Percentiles rank a stretch among this genome's conserved stretches.
Conservation (phyloP, 2,113 vertebrate genomes). For the Steatornis caripensis region DNA sequence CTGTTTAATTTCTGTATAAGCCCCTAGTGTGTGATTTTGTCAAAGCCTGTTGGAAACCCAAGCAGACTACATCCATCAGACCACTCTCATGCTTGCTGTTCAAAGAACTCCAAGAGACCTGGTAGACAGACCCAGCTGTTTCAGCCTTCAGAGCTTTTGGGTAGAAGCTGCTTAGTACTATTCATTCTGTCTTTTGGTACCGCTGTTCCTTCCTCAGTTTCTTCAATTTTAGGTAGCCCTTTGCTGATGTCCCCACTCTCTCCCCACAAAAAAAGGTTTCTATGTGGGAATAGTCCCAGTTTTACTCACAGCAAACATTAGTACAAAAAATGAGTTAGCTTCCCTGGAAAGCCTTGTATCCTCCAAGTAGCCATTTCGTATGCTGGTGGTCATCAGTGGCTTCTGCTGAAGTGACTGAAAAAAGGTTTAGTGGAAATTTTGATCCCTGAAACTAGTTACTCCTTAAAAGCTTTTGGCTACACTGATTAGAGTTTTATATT, state of each 20-base stretch:
- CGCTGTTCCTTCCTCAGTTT: not conserved
- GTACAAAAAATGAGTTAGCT: not conserved
- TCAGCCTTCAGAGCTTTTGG: not conserved
- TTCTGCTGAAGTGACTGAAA: not conserved
- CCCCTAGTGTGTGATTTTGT: not conserved
- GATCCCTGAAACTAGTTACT: not conserved
- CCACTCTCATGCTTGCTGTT: not conserved
- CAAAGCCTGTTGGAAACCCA: not conserved
- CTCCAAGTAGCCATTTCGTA: not conserved
- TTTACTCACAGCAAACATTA: not conserved
- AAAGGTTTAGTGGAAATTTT: not conserved
- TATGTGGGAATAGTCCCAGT: not conserved
- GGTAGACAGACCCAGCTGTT: not conserved
- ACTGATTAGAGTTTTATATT: not conserved
- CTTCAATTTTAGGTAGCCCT: not conserved
- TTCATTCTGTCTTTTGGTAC: not conserved
- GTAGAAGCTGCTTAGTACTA: not conserved
- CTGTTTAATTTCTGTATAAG: not conserved
- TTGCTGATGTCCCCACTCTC: not conserved
- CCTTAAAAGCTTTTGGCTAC: not conserved
- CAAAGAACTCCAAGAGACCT: not conserved
- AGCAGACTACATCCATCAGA: not conserved
- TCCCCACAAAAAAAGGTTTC: not conserved
- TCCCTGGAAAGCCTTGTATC: not conserved
- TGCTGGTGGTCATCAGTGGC: not conserved